Evolutionary conservation across 2,888 invertebrate species (phyloP).

Genomic region (Apodemia arnacis): DNA sequence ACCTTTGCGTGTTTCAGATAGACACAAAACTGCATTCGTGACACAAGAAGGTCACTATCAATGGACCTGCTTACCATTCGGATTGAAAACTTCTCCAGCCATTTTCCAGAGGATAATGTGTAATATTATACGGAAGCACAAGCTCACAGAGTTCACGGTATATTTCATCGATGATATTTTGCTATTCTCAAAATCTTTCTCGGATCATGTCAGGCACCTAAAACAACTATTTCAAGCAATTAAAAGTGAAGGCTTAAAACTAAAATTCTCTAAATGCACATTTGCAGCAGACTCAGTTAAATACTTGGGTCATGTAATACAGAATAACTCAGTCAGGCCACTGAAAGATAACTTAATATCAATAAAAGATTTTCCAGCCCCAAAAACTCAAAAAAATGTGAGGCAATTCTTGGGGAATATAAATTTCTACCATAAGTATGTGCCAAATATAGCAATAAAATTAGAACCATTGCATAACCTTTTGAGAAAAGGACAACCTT

Average conservation of each 20-base stretch:
- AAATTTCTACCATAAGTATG: slow-evolving; percentile 75
- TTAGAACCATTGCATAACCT: slow-evolving; percentile 83
- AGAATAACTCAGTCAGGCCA: slow-evolving; percentile 76
- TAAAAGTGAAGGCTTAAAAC: slow-evolving; percentile 65
- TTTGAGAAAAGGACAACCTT: slow-evolving; percentile 73
- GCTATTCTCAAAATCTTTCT: background rate
- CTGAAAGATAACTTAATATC: slow-evolving; percentile 75
- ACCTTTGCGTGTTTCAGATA: background rate
- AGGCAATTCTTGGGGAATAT: slow-evolving; percentile 81
- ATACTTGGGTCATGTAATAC: slow-evolving; percentile 79
- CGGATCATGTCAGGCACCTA: background rate
- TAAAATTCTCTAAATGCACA: slow-evolving; percentile 63
- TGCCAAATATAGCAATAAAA: slow-evolving; percentile 72
- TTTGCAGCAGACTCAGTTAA: slow-evolving; percentile 74
- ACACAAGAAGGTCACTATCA: background rate
- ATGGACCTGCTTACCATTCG: background rate
- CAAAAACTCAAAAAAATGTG: slow-evolving; percentile 61
- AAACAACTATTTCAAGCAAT: slow-evolving; percentile 13
- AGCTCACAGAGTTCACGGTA: background rate
- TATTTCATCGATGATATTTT: background rate
- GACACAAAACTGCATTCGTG: background rate
- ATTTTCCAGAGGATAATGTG: background rate
- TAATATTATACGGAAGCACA: background rate
- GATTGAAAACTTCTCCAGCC: background rate
- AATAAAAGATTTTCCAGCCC: slow-evolving; percentile 61